These are phyloP conservation scores for Orthosia incerta DNA, from an alignment of 2,888 invertebrate species.

Conservation along the genomic window DNA sequence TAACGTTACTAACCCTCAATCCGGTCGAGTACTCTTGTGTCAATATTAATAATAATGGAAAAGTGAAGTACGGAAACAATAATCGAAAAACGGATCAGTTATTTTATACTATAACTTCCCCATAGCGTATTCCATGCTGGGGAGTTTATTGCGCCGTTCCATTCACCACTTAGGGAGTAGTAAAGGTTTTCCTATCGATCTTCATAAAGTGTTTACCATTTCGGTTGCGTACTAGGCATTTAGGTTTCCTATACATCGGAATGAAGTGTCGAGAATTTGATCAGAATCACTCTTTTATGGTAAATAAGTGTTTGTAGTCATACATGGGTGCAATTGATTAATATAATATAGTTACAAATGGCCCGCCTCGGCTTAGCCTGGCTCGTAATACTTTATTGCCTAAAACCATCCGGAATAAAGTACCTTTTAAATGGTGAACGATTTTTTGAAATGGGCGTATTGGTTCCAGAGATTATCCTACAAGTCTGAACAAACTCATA, in stretches of 20 bases:
- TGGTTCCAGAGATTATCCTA: too few relatives aligned
- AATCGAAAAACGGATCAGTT: background rate
- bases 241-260: background rate
- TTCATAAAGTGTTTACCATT: background rate
- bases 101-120: background rate
- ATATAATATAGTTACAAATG: too few relatives aligned
- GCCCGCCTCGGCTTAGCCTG: too few relatives aligned
- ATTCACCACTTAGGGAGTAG: background rate
- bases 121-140: background rate
- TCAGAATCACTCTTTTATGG: background rate
- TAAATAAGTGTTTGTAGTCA: background rate
- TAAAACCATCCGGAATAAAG: too few relatives aligned
- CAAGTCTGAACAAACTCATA: too few relatives aligned
- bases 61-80: slow-evolving; percentile 4
- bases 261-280: too few relatives aligned
- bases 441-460: too few relatives aligned
- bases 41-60: slow-evolving; percentile 28
- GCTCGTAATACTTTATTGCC: too few relatives aligned
- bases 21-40: slow-evolving; percentile 18
- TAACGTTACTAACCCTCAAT: slow-evolving; percentile 17
- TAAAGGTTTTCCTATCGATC: background rate
- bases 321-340: too few relatives aligned
- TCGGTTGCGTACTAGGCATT: background rate
- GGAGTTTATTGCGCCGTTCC: background rate
- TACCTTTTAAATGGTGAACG: too few relatives aligned